Conservation (phyloP, 2,113 vertebrate species). For the Loxodonta africana region DNA sequence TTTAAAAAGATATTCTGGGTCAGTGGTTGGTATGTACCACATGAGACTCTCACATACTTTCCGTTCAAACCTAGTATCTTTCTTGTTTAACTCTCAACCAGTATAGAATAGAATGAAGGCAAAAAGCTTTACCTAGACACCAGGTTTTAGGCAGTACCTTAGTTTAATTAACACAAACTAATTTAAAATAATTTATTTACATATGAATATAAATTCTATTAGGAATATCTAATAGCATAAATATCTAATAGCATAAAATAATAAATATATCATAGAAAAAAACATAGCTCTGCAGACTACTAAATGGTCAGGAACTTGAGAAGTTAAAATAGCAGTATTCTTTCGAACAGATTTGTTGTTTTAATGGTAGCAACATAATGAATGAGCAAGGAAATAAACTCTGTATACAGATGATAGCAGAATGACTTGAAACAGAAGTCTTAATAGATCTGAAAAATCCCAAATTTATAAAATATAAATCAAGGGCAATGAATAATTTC, state of each 20-base stretch:
- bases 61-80: not conserved
- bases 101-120: not conserved
- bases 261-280: slow-evolving; percentile 17
- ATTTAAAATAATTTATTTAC: slow-evolving; percentile 4
- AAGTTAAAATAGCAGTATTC: not conserved
- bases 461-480: not conserved
- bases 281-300: not conserved
- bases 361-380: not conserved
- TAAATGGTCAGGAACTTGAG: not conserved
- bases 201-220: slow-evolving; percentile 28
- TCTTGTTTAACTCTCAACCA: slow-evolving; percentile 3
- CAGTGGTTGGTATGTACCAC: not conserved
- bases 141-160: not conserved
- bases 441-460: not conserved
- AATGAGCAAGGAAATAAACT: not conserved
- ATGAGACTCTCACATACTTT: not conserved
- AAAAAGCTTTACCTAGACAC: not conserved
- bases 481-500: slow-evolving; percentile 26
- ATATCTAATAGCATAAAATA: slow-evolving; percentile 11
- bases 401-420: not conserved
- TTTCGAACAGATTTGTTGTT: not conserved
- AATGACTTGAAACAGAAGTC: not conserved
- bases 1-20: slow-evolving; percentile 18
- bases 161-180: not conserved
- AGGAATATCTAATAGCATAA: slow-evolving; percentile 1